A percentile compares a stretch with the other conserved stretches of the same genome.
Conservation (phyloP, 2,113 vertebrate species). For the Gambusia holbrooki region DNA sequence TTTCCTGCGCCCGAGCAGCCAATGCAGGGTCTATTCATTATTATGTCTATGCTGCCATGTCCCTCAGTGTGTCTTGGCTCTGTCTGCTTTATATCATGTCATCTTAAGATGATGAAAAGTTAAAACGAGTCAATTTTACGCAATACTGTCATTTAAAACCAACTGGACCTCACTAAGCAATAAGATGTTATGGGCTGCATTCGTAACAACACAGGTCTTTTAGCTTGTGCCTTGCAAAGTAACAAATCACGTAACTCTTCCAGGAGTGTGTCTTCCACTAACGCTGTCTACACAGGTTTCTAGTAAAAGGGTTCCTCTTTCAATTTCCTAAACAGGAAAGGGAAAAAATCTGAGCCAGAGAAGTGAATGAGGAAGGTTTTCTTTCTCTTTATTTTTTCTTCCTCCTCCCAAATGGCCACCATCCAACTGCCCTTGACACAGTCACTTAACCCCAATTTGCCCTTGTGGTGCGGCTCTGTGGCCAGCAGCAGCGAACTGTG, state of each 20-base stretch:
- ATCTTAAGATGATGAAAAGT: too few species aligned
- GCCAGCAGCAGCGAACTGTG: conserved; percentile 30
- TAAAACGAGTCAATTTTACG: too few species aligned
- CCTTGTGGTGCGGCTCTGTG: conserved; percentile 31
- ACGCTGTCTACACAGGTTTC: conserved; percentile 9
- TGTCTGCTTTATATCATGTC: too few species aligned
- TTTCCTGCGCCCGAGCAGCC: too few species aligned
- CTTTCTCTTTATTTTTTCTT: background rate
- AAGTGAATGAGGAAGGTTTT: conserved; percentile 28
- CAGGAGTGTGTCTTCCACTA: background rate
- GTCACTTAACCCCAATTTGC: conserved; percentile 52
- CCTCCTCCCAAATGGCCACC: conserved; percentile 8
- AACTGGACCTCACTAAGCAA: too few species aligned
- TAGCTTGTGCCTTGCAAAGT: background rate
- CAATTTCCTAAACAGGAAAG: conserved; percentile 4
- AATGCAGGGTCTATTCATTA: too few species aligned
- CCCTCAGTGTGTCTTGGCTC: too few species aligned
- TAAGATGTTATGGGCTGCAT: too few species aligned
- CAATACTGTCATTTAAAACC: too few species aligned
- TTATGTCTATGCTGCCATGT: too few species aligned
- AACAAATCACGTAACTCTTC: background rate
- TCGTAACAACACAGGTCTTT: too few species aligned
- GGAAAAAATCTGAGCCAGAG: conserved; percentile 23
- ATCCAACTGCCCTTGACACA: conserved; percentile 36
- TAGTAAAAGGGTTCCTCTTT: conserved; percentile 11